Evolutionary conservation across 1,140 invertebrate species (phyloP).

Genomic region (Hermetia illucens): DNA sequence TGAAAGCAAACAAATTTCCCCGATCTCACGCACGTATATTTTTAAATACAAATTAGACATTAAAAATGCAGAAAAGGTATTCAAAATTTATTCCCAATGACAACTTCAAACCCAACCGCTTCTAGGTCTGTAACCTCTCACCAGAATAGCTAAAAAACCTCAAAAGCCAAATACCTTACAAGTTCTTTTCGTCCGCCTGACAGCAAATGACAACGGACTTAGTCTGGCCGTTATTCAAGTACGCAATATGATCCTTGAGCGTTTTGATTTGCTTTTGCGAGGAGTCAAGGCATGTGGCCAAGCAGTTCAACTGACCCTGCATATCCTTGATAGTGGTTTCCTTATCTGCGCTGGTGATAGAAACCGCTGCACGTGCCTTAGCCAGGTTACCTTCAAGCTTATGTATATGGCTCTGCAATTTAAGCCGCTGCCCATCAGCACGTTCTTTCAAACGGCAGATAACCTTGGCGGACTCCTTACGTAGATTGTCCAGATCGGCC

Average conservation of each 20-base stretch:
- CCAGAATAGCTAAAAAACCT: no score
- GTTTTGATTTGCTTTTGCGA: slow-evolving; percentile 30
- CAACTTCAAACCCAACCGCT: no score
- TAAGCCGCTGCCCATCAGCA: slow-evolving; percentile 41
- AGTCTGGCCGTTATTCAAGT: no score
- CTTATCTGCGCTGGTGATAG: slow-evolving; percentile 44
- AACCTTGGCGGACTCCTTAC: slow-evolving; percentile 56
- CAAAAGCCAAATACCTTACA: no score
- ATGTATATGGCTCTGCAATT: slow-evolving; percentile 43
- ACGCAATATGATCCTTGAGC: slow-evolving; percentile 25
- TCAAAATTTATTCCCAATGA: no score
- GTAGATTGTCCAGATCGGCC: slow-evolving; percentile 47
- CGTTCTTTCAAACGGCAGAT: slow-evolving; percentile 50
- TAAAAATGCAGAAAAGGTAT: no score
- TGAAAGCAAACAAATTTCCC: no score
- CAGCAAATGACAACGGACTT: no score
- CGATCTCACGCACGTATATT: no score
- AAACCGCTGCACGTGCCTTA: slow-evolving; percentile 41
- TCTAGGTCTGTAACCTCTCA: no score
- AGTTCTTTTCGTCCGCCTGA: no score
- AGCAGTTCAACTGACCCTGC: slow-evolving; percentile 23
- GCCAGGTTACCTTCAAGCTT: slow-evolving; percentile 47
- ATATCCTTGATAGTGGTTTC: slow-evolving; percentile 38
- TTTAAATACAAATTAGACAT: no score
- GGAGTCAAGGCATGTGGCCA: slow-evolving; percentile 27